phyloP scores from a whole-genome alignment of 1,140 invertebrate genomes.

The Phenacoccus solenopsis region DNA sequence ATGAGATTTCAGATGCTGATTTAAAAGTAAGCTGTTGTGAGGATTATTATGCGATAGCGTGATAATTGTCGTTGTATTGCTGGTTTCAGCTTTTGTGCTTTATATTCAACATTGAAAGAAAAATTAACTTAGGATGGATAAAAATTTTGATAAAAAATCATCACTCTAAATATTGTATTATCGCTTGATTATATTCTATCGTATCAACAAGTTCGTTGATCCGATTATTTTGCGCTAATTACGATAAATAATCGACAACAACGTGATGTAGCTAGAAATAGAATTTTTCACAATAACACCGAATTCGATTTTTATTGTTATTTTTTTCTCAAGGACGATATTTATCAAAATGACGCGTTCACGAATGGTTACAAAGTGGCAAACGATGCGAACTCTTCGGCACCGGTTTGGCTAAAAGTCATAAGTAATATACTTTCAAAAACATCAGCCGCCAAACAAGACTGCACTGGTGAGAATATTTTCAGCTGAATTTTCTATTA shows the following conservation, averaged over 20 bases:
- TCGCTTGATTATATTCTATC: too few species aligned
- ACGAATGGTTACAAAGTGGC: not conserved
- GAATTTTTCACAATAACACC: not conserved
- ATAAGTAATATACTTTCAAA: not conserved
- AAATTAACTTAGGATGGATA: too few species aligned
- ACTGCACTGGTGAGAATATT: not conserved
- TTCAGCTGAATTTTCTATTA: too few species aligned
- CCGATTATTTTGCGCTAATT: too few species aligned
- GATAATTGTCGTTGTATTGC: too few species aligned
- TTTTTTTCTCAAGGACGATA: not conserved
- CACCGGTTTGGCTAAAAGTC: not conserved
- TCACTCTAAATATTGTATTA: too few species aligned
- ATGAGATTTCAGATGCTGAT: constrained; percentile 59
- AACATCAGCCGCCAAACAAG: not conserved
- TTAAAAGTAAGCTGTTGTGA: constrained; percentile 43
- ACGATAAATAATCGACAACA: too few species aligned
- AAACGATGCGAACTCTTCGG: not conserved
- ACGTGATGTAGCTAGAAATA: too few species aligned
- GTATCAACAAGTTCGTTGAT: too few species aligned
- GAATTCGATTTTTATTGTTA: too few species aligned
- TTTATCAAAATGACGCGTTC: not conserved
- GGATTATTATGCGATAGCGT: too few species aligned
- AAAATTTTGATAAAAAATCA: too few species aligned
- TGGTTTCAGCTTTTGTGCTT: not conserved
- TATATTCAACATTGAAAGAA: not conserved